Base-by-base conservation (phyloP, 2,888 invertebrate species). In the Leucophenga montana region DNA sequence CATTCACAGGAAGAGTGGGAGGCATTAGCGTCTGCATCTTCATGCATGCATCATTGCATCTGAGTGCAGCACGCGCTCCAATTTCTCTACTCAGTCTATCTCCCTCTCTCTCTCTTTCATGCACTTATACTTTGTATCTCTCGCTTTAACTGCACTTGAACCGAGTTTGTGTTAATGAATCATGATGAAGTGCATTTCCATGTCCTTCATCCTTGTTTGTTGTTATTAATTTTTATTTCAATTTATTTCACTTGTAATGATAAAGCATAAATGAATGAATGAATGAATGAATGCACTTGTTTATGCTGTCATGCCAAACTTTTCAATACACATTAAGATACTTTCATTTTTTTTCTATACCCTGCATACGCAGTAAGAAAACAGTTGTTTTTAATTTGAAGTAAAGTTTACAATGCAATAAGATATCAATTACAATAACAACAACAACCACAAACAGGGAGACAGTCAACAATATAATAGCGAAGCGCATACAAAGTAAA, bases 101-200 rank as follows among this genome's bases (percentile, higher is more conserved):
- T 39, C 8, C 8, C 39, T 39, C 39, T 33, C 39, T 39, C 8
- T 33, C 39, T 39, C 39, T 39, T 39, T 39, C 1, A 8, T 39
- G 1, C 39, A 39, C 9, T 27, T 48, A 53, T 53, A 3, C 53
- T 14, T 53, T 18, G 20, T 20, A 8, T 54, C 11, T 20, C 22
- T 20, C 54, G 18, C 54, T 54, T 18, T 18, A 20, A 9, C 39
- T 59, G 65, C 68, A 65, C 71, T 71, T 71, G 66, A 71, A 66
- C 53, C 62, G 71, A 27, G 71, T 68, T 66, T 71, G 68, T 68
- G 71, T 68, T 68, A 71, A 71, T 68, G 68, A 68, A 71, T 71
- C 68, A 71, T 61, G 53, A 66, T 71, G 68, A 68, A 71, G 71
- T 68, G 71, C 66, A 71, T 71, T 71, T 71, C 61, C 71, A 68